phyloP scores from a whole-genome alignment of 2,888 invertebrate species.

The Schizaphis graminum region DNA sequence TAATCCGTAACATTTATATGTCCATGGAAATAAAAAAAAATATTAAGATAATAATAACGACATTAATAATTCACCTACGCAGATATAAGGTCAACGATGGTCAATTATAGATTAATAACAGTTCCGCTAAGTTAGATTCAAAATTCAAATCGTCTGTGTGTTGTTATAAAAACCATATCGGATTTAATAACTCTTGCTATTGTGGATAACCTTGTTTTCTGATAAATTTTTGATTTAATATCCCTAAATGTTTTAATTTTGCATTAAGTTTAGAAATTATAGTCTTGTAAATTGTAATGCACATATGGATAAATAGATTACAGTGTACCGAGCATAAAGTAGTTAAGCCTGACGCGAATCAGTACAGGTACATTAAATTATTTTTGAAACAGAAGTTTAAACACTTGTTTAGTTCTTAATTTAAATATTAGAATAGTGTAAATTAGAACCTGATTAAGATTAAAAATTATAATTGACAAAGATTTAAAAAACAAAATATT shows the following conservation, averaged over 20 bases:
- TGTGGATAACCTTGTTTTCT: conserved; percentile 51
- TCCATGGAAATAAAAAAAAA: conserved; percentile 49
- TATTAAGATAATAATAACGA: conserved; percentile 32
- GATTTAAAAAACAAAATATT: neutral
- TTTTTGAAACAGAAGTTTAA: neutral
- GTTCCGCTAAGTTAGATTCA: conserved; percentile 57
- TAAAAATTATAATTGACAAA: neutral
- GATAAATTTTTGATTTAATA: neutral
- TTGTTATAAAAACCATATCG: conserved; percentile 51
- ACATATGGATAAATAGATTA: neutral
- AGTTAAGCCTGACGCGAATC: neutral
- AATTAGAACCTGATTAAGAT: neutral
- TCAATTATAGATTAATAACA: conserved; percentile 66
- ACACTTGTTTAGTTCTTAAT: neutral
- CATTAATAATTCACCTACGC: conserved; percentile 29
- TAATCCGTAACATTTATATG: conserved; percentile 40
- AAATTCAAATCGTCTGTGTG: conserved; percentile 55
- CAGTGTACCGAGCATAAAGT: neutral
- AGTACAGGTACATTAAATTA: neutral
- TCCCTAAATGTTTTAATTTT: neutral
- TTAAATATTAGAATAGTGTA: no score
- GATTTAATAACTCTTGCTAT: conserved; percentile 38
- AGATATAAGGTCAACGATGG: conserved; percentile 56
- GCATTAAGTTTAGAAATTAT: neutral
- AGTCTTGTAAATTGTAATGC: neutral